phyloP scores from a whole-genome alignment of 2,797 vertebrate species.

The Podargus strigoides region DNA sequence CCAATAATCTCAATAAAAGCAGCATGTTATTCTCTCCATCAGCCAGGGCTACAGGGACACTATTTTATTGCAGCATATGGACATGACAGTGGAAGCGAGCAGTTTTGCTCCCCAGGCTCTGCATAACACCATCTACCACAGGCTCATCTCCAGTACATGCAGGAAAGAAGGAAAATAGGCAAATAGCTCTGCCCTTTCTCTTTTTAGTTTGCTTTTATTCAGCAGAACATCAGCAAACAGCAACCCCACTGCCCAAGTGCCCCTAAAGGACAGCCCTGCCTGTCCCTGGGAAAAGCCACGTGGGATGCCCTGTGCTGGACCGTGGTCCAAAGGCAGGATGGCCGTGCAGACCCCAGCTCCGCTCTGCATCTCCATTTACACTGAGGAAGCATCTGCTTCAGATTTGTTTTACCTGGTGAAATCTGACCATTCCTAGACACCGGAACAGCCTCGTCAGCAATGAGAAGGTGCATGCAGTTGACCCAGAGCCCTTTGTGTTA shows the following conservation, averaged over 20 bases:
- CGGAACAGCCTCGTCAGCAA: not conserved
- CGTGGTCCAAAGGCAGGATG: accelerated
- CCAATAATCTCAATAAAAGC: accelerated
- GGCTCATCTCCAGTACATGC: accelerated
- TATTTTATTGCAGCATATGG: not conserved
- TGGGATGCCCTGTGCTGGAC: accelerated
- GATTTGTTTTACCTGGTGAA: not conserved
- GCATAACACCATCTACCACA: accelerated
- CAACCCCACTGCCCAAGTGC: accelerated
- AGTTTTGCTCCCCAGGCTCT: not conserved
- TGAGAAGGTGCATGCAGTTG: accelerated
- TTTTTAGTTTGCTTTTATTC: not conserved
- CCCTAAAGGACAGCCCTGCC: accelerated
- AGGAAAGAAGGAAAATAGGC: no score
- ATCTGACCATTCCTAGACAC: not conserved
- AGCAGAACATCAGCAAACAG: not conserved
- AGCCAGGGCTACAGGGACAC: accelerated
- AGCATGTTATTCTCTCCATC: accelerated
- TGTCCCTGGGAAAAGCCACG: accelerated
- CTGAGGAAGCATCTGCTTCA: not conserved
- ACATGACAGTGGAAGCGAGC: accelerated
- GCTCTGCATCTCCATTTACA: not conserved
- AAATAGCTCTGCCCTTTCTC: not conserved
- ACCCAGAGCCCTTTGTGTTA: not conserved
- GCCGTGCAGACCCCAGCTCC: accelerated